phyloP scores from a whole-genome alignment of 2,113 vertebrate genomes.

The Nannospalax galili region DNA sequence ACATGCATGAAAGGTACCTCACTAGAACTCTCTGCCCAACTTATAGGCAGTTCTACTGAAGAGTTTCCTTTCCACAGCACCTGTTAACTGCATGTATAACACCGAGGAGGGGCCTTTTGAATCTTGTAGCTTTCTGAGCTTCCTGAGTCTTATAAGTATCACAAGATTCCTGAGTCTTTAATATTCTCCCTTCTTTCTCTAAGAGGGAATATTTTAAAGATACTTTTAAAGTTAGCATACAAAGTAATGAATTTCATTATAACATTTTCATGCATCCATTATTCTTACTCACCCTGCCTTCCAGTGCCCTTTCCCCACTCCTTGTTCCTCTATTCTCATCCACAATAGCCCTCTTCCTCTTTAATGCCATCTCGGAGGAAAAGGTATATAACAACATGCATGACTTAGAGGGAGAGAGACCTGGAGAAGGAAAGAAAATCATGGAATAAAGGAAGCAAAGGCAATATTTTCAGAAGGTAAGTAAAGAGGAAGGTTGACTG shows the following conservation, averaged over 20 bases:
- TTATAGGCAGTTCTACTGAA: neutral
- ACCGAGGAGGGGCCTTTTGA: fast-evolving
- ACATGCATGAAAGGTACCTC: neutral
- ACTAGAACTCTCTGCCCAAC: neutral
- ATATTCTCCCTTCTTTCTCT: neutral
- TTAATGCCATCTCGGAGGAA: neutral
- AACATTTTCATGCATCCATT: neutral
- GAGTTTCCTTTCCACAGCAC: neutral
- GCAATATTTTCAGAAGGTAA: neutral
- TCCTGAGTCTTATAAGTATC: no score
- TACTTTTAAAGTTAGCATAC: neutral
- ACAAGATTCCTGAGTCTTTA: neutral
- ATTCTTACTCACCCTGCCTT: neutral
- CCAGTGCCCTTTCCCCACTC: no score
- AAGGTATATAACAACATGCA: neutral
- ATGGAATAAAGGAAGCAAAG: neutral
- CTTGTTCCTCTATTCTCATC: neutral
- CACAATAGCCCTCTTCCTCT: neutral
- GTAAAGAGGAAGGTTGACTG: neutral
- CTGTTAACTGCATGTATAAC: neutral
- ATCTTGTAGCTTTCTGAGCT: neutral
- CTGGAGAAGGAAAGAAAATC: neutral
- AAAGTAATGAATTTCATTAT: neutral
- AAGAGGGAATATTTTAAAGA: neutral
- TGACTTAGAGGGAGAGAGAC: neutral